phyloP scores from a whole-genome alignment of 2,797 vertebrate genomes.

The Siniperca obscura region DNA sequence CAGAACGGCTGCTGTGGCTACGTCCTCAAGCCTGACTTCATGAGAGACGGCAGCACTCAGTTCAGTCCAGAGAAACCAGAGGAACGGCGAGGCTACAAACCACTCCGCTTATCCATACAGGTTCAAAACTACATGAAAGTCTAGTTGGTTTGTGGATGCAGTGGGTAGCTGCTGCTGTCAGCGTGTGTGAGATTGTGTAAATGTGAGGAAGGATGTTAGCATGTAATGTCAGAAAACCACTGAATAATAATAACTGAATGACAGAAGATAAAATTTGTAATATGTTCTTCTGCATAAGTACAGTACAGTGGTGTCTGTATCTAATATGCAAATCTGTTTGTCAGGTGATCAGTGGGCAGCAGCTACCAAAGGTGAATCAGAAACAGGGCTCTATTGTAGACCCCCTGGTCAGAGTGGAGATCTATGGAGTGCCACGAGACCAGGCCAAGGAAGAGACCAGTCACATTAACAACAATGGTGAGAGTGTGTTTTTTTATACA shows the following conservation, averaged over 20 bases:
- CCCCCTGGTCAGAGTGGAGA: conserved; percentile 92
- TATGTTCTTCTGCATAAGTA: background rate
- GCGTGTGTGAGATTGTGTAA: background rate
- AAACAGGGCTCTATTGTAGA: conserved; percentile 92
- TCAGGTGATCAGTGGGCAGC: conserved; percentile 96
- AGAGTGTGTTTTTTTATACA: conserved; percentile 30
- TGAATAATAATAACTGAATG: no score
- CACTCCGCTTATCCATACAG: conserved; percentile 88
- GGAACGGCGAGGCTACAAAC: conserved; percentile 68
- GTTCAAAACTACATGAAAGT: conserved; percentile 71
- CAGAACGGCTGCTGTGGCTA: conserved; percentile 92
- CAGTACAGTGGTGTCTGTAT: background rate
- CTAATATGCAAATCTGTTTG: background rate
- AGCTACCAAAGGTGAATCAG: conserved; percentile 93
- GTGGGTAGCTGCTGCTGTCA: background rate
- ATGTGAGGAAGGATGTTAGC: background rate
- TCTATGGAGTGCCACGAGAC: conserved; percentile 89
- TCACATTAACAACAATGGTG: conserved; percentile 94
- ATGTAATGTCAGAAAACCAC: background rate
- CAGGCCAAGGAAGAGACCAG: conserved; percentile 89
- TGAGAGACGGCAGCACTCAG: conserved; percentile 82
- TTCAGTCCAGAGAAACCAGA: conserved; percentile 88
- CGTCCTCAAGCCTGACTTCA: conserved; percentile 91
- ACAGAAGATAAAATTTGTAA: background rate
- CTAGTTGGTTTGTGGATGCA: background rate